phyloP scores from a whole-genome alignment of 2,888 invertebrate species.

The Thera obeliscata region DNA sequence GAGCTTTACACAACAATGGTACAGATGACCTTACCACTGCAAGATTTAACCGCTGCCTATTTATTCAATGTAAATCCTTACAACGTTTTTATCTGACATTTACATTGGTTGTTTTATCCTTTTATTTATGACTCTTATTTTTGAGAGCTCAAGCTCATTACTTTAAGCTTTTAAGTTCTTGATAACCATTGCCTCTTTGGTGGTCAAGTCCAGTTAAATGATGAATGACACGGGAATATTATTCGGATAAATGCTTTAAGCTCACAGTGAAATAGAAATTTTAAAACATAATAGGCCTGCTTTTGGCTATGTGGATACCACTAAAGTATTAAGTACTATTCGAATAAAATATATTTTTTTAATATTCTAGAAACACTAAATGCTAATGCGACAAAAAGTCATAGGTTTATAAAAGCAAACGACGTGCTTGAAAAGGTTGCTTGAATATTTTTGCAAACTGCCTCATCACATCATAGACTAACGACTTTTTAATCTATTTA shows the following conservation, averaged over 20 bases:
- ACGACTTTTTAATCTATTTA: constrained; percentile 11
- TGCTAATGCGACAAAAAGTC: too few species aligned
- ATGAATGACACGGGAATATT: background rate
- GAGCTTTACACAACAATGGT: constrained; percentile 78
- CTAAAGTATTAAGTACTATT: background rate
- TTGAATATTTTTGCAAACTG: constrained; percentile 18
- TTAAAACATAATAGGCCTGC: background rate
- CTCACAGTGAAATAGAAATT: background rate
- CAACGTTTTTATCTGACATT: constrained; percentile 44
- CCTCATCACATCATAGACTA: background rate
- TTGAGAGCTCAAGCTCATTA: constrained; percentile 29
- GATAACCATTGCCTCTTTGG: constrained; percentile 50
- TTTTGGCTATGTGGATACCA: background rate
- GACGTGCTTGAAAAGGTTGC: background rate
- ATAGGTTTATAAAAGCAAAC: too few species aligned
- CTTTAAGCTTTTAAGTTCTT: constrained; percentile 40
- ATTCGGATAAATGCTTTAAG: background rate
- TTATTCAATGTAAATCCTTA: constrained; percentile 50
- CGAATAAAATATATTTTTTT: too few species aligned
- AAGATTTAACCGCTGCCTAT: constrained; percentile 59
- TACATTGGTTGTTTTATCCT: constrained; percentile 39
- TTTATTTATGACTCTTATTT: constrained; percentile 38
- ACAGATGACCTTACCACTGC: constrained; percentile 70
- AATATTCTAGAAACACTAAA: too few species aligned
- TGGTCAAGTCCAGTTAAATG: constrained; percentile 60